phyloP scores from a whole-genome alignment of 2,797 vertebrate species.

The Mormyrus proboscirostris region DNA sequence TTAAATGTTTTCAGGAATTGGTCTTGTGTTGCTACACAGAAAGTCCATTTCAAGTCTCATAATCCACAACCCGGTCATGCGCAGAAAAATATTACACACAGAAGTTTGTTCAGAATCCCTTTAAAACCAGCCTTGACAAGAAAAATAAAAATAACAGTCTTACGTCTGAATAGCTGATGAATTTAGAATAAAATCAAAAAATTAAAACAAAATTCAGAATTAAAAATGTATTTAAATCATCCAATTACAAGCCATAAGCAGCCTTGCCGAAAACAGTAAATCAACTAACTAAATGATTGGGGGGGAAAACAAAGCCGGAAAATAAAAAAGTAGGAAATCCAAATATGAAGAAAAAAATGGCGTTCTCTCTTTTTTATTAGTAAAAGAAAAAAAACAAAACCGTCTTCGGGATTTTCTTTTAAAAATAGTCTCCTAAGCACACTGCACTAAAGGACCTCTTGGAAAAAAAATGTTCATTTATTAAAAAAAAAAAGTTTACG shows the following conservation, averaged over 20 bases:
- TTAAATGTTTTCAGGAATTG: neutral
- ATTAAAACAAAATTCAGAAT: neutral
- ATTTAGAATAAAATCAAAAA: neutral
- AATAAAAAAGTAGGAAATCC: conserved; percentile 13
- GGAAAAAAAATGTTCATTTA: conserved; percentile 19
- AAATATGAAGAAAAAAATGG: neutral
- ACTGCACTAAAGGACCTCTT: conserved; percentile 16
- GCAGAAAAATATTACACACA: neutral
- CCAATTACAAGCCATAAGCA: conserved; percentile 8
- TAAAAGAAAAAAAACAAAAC: conserved; percentile 11
- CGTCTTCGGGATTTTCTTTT: conserved; percentile 24
- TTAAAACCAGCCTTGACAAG: neutral
- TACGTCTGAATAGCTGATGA: neutral
- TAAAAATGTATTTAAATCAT: neutral
- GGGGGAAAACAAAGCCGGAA: neutral
- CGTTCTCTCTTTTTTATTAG: neutral
- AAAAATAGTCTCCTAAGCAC: conserved; percentile 14
- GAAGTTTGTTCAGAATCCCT: conserved; percentile 8
- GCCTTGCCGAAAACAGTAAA: neutral
- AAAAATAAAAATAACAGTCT: neutral
- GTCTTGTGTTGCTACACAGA: neutral
- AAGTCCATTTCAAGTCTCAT: conserved; percentile 9
- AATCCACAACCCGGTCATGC: conserved; percentile 11
- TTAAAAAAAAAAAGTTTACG: conserved; percentile 3
- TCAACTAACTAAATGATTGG: neutral